These are phyloP conservation scores for Thereva unica DNA, from an alignment of 2,888 invertebrate genomes.

Conservation along the genomic window DNA sequence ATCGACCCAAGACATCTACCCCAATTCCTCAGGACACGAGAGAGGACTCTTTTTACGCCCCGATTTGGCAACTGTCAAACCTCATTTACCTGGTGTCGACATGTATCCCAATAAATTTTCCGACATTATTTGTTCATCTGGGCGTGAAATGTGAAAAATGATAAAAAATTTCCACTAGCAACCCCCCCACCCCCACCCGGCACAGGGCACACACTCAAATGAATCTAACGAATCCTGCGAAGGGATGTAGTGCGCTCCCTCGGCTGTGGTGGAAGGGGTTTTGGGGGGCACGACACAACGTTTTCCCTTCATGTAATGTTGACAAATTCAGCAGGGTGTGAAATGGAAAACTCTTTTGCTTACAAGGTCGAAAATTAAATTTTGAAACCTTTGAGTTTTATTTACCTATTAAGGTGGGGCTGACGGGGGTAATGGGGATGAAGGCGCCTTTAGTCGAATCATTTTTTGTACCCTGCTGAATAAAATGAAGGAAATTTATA, in stretches of 20 bases:
- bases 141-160: constrained; percentile 42
- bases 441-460: no score
- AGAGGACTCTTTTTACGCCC: constrained; percentile 4
- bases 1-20: neutral
- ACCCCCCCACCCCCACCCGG: no score
- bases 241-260: neutral
- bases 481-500: no score
- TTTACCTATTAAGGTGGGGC: constrained; percentile 10
- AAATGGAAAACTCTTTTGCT: constrained; percentile 38
- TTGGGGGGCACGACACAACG: constrained; percentile 5
- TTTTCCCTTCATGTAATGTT: constrained; percentile 29
- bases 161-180: constrained; percentile 39
- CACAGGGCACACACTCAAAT: constrained; percentile 22
- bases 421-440: no score
- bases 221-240: constrained; percentile 27
- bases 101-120: constrained; percentile 37
- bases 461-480: no score
- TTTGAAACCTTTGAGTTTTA: constrained; percentile 18
- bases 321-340: constrained; percentile 38
- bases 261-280: no score
- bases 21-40: neutral
- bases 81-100: constrained; percentile 36
- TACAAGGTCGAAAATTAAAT: constrained; percentile 33
- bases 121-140: constrained; percentile 42
- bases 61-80: constrained; percentile 36